These are phyloP conservation scores for Salvator merianae DNA, from an alignment of 2,113 vertebrate genomes.

Conservation along the genomic window DNA sequence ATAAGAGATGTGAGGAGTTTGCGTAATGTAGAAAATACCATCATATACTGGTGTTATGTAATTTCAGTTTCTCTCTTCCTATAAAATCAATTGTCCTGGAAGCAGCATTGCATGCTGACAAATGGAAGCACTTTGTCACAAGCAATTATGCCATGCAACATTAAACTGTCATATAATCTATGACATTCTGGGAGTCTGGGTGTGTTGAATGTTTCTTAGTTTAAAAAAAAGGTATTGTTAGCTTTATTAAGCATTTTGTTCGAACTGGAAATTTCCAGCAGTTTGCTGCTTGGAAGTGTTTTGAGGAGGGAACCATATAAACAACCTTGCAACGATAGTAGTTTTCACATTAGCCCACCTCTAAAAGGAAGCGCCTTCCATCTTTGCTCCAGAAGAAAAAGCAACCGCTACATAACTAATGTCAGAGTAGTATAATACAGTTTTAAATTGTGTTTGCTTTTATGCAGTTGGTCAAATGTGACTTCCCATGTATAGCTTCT, in stretches of 20 bases:
- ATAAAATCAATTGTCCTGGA: slow-evolving; percentile 60
- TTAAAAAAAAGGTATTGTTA: not conserved
- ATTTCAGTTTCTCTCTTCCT: not conserved
- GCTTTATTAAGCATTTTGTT: not conserved
- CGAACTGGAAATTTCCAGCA: not conserved
- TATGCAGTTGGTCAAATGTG: no score
- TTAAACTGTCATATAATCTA: slow-evolving; percentile 15
- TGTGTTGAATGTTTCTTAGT: rapidly evolving
- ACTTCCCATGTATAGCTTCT: no score
- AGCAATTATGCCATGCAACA: slow-evolving; percentile 39
- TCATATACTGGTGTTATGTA: not conserved
- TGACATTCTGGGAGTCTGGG: not conserved
- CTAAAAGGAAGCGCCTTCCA: not conserved
- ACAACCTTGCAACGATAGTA: not conserved
- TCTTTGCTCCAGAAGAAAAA: not conserved
- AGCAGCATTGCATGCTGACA: slow-evolving; percentile 3
- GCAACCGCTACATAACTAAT: no score
- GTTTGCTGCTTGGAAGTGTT: not conserved
- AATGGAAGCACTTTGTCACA: slow-evolving; percentile 54
- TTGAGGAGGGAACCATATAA: rapidly evolving
- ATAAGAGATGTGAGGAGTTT: rapidly evolving
- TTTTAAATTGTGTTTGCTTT: no score
- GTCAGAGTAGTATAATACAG: no score
- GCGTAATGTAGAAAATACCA: rapidly evolving
- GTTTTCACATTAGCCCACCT: no score